phyloP scores from a whole-genome alignment of 2,797 vertebrate genomes.

The Halcyon badia region DNA sequence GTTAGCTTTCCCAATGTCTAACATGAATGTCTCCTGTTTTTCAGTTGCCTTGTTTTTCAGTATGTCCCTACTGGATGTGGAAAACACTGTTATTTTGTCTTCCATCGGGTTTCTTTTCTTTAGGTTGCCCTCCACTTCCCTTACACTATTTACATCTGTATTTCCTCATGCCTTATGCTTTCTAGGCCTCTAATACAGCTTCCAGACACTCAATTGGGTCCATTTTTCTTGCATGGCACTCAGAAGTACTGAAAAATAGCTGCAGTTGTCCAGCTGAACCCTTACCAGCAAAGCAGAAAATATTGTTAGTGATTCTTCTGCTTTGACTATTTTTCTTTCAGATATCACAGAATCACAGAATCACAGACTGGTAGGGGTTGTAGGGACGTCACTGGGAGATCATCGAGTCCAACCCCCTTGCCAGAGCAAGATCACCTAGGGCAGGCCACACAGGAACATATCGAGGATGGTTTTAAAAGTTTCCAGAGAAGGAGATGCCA shows the following conservation, averaged over 20 bases:
- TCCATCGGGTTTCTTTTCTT: neutral
- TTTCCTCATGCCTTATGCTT: neutral
- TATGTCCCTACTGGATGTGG: neutral
- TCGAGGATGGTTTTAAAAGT: too few species aligned
- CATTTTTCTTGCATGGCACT: neutral
- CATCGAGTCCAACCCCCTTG: too few species aligned
- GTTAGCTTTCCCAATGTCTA: neutral
- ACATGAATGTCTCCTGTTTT: neutral
- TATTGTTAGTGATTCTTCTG: neutral
- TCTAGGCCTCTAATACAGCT: neutral
- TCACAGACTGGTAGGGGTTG: too few species aligned
- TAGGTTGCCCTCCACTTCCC: neutral
- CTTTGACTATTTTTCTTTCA: neutral
- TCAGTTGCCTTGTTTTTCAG: neutral
- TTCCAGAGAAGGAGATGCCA: too few species aligned
- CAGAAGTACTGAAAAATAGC: neutral
- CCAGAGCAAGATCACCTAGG: too few species aligned
- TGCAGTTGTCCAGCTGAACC: rapidly evolving
- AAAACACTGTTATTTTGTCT: neutral
- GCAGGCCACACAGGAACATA: too few species aligned
- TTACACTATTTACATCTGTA: neutral
- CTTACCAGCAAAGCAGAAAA: neutral
- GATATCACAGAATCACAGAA: neutral
- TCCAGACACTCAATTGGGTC: neutral
- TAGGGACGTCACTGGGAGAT: too few species aligned